Percentiles rank a stretch among this genome's conserved stretches.
Conservation (phyloP, 2,888 invertebrate species). For the Sarcophaga variegata region DNA sequence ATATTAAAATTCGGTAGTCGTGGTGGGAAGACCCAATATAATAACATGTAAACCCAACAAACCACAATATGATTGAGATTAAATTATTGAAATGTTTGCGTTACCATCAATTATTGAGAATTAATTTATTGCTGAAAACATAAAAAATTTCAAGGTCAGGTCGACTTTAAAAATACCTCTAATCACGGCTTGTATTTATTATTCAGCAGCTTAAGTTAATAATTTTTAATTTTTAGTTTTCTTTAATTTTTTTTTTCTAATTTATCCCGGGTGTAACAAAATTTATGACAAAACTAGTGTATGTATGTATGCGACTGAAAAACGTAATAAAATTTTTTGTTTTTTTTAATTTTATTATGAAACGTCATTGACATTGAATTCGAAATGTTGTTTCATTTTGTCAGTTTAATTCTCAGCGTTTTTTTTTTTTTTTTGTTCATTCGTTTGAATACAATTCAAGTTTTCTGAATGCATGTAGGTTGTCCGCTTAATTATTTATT, state of each 20-base stretch:
- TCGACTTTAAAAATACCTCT: too few relatives aligned
- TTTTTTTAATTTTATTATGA: not conserved
- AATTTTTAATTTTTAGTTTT: not conserved
- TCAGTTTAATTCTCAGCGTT: constrained; percentile 7
- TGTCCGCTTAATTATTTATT: constrained; percentile 46
- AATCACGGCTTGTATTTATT: too few relatives aligned
- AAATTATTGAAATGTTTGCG: too few relatives aligned
- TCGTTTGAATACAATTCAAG: constrained; percentile 45
- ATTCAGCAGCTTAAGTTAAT: not conserved
- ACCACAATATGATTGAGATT: too few relatives aligned
- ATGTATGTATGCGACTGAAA: not conserved
- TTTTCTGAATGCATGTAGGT: constrained; percentile 55
- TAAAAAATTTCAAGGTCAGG: too few relatives aligned
- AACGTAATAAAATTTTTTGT: not conserved
- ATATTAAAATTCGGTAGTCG: too few relatives aligned
- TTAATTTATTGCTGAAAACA: too few relatives aligned
- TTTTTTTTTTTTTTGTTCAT: not conserved
- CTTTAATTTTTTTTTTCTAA: not conserved
- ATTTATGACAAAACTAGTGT: not conserved
- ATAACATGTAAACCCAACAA: too few relatives aligned
- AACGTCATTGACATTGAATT: constrained; percentile 67
- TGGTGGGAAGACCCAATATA: too few relatives aligned
- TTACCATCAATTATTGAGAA: too few relatives aligned
- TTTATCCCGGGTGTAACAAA: not conserved
- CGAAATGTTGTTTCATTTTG: constrained; percentile 47